Evolutionary conservation across 1,140 invertebrate genomes (phyloP), one percentile per base, ranked within the genome.

Genomic region (Drosophila willistoni): DNA sequence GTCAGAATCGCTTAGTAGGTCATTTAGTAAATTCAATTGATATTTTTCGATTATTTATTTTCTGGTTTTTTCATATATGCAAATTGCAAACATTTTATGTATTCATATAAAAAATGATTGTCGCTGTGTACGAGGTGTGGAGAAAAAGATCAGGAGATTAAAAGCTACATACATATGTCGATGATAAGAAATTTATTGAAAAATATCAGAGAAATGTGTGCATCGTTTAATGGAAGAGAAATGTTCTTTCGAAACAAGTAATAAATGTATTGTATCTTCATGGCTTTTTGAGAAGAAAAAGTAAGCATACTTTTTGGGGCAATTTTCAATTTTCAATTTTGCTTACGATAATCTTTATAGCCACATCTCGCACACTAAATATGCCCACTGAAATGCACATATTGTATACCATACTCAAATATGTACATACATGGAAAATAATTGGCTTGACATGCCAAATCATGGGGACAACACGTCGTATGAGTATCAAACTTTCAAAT

Each of bases 11-110:
- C 17, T 51, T 51, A 51, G 44, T 51, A 51, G 44, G 44, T 51
- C 44, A 51, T 51, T 51, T 51, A 51, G 44, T 51, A 51, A 51
- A 51, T 51, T 51, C 44, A 51, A 51, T 51, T 51, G 44, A 51
- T 51, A 51, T 51, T 51, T 51, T 12, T 51, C 44, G 17, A 22
- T 22, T 51, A 51, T 51, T 51, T 22, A 51, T 22, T 51, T 22
- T 17, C 19, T 51, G 17, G 19, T 22, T 51, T 51, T 22, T 47
- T 19, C 17, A 51, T 51, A 12, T 51, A 51, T 51, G 44, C 44
- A 51, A 51, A 51, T 51, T 51, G 9, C 9, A 22, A 51, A 51
- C 44, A 51, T 51, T 51, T 51, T 51, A 51, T 51, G 4, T 51
- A 22, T 51, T 12, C 17, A 51, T 51, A 22, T 51, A 51, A 22